Base-by-base conservation (phyloP, 2,888 invertebrate genomes). In the Ptilodon capucinus region DNA sequence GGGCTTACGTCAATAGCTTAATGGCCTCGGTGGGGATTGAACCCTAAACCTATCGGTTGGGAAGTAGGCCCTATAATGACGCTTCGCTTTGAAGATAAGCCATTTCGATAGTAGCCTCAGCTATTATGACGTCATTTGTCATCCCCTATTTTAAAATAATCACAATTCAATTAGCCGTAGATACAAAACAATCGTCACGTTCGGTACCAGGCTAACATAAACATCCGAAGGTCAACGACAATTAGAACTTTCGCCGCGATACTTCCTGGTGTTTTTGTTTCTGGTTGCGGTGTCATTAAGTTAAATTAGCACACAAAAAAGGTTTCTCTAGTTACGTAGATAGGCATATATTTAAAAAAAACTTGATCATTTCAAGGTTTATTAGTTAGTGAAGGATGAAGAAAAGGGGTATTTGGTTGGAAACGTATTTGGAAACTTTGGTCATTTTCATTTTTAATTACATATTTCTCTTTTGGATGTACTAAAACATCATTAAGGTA, bases 201-300 rank as follows among this genome's bases (percentile, higher is more conserved):
- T 32, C 41, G 36, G 19, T 36, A 28, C 18, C 14, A n/a, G 11
- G 39, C 44, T 36, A 43, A 42, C 45, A 44, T 41, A 36, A 42
- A 39, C 44, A 42, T 41, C 36, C 35, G 54, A 76, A 74, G 74
- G 74, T 30, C 63, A 43, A 44, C 44, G 19, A 39, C 14, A 49
- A 66, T 57, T 49, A 51, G 36, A 46, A 68, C 76, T 74, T 74
- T 76, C 73, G 61, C 73, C 48, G 8, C 39, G 23, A 36, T 3
- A 68, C 68, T 76, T 76, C 76, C 75, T 64, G 42, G 57, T 49
- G 40, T 71, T 67, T 63, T 73, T 75, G 71, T 63, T 64, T 54
- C 48, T 51, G 53, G 53, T 54, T 51, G 53, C 54, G 51, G 54
- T 48, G 18, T 45, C 45, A 50, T 60, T 56, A 51, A 47, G 49